These are phyloP conservation scores for Nothocercus julius DNA, from an alignment of 2,113 vertebrate species.

Conservation along the genomic window DNA sequence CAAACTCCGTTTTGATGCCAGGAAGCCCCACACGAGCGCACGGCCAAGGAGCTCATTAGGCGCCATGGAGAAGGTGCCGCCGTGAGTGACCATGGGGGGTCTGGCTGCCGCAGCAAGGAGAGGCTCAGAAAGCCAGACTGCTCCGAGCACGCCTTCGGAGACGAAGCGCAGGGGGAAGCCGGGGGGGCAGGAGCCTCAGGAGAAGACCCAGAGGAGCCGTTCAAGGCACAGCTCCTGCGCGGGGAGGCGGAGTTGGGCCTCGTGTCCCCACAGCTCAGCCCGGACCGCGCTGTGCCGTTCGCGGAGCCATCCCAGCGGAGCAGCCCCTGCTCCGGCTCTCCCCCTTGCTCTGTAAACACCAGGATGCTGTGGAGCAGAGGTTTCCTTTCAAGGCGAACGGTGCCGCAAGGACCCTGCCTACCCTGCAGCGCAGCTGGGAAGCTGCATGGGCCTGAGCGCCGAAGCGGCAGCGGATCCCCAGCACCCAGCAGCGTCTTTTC, in stretches of 20 bases:
- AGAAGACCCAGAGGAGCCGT: neutral
- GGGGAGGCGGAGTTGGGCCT: neutral
- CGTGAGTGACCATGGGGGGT: rapidly evolving
- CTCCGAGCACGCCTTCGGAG: neutral
- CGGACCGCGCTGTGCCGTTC: neutral
- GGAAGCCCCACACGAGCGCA: neutral
- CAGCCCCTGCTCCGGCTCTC: neutral
- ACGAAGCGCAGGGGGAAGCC: neutral
- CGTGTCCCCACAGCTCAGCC: neutral
- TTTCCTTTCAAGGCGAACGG: conserved; percentile 36
- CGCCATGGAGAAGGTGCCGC: neutral
- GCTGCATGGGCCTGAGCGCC: neutral
- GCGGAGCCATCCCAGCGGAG: neutral
- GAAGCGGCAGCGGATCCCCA: neutral
- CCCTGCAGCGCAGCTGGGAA: neutral
- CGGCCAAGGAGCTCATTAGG: neutral
- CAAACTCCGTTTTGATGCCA: neutral
- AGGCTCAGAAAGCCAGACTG: neutral
- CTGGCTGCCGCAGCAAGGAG: neutral
- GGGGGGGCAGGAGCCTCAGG: neutral
- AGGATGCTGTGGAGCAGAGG: neutral
- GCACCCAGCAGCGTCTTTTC: neutral
- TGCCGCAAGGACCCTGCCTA: neutral
- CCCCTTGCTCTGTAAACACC: neutral
- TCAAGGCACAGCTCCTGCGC: neutral